Evolutionary conservation across 1,140 invertebrate species (phyloP), one percentile per base, ranked within the genome.

Genomic region (Oryzaephilus surinamensis): DNA sequence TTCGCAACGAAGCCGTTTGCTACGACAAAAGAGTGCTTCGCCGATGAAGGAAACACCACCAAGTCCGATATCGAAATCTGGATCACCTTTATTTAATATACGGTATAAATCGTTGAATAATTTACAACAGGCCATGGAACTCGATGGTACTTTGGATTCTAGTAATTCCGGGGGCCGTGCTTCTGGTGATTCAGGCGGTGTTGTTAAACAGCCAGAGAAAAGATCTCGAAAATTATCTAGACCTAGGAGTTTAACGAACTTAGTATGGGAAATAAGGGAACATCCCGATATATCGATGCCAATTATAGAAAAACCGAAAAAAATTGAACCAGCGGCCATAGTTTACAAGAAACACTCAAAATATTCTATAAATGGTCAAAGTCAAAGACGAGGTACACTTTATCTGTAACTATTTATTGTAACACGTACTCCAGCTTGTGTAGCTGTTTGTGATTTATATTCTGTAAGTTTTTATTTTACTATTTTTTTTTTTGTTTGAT

Each of bases 111-210:
- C 81, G 41, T 63, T 87, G 15, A 84, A 76, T 6, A 86, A 86
- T 59, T 69, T 86, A 2, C 78, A 81, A 38, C 76, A 80, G 52
- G 79, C 77, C 3, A 82, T 83, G 74, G 81, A 84, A 52, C 63
- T 84, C 8, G 64, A 69, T 43, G 84, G 86, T 2, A 90, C 87
- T 4, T 67, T 91, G 36, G 84, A 90, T 57, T 90, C 86, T 12
- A 88, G 84, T 61, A 84, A 88, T 61, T 88, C 84, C 10, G 85
- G 86, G 17, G 85, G 85, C 7, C 72, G 84, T 24, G 84, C 81
- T 3, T 88, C 84, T 12, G 84, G 81, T 0, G 23, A 11, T 10
- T 84, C 88, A 62, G 89, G 85, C 0, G 55, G 48, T 6, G 79
- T 77, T 0, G 81, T 78, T 6, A 75, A 75, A 3, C 86, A 86